Evolutionary conservation across 2,113 vertebrate genomes (phyloP).

Genomic region (Petromus typicus): DNA sequence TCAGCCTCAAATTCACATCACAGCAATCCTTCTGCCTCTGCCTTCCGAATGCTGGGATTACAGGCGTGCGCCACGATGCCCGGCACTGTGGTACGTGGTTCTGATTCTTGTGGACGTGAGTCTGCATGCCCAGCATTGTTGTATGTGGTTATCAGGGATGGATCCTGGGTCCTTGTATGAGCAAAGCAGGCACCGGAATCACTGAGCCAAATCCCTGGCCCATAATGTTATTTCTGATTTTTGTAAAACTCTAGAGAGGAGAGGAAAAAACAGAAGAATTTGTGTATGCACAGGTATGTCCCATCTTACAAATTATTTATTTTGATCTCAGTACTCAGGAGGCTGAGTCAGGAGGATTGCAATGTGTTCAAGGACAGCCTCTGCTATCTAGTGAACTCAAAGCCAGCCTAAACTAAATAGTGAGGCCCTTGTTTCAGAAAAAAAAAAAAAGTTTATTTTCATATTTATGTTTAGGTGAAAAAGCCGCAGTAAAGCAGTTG

Average conservation of each 20-base stretch:
- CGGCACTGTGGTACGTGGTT: no score
- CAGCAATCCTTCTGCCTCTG: no score
- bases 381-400: no score
- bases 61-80: no score
- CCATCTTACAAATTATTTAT: neutral
- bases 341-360: neutral
- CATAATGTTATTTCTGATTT: neutral
- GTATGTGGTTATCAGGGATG: no score
- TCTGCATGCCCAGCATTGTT: no score
- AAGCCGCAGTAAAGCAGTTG: neutral
- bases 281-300: neutral
- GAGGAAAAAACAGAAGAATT: neutral
- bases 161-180: no score
- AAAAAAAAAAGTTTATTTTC: neutral
- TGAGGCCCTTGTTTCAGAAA: neutral
- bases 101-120: no score
- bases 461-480: neutral
- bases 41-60: no score
- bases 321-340: neutral
- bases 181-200: no score
- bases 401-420: neutral
- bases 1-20: no score
- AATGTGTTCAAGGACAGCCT: neutral
- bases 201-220: no score
- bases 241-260: neutral